Evolutionary conservation across 2,113 vertebrate species (phyloP), one percentile per base, ranked within the genome.

Genomic region (Callopanchax toddi): DNA sequence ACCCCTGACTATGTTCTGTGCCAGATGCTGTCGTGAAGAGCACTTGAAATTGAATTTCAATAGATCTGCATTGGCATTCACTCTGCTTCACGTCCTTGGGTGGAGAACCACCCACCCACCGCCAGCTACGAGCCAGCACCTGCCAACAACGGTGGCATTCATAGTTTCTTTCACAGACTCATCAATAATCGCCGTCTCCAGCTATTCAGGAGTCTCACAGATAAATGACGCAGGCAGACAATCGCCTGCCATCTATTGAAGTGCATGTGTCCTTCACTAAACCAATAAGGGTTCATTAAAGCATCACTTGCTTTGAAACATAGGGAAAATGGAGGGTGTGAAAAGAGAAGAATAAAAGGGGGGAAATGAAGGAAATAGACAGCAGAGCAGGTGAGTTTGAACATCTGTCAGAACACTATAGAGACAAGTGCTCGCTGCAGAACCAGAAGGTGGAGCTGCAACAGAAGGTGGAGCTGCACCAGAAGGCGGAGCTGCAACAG

Each of bases 1-100:
- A 82, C 63, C 74, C 29, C 53, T 67, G 73, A 80, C 77, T 78
- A 67, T 48, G 73, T 65, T 84, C 69, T 17, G 49, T 85, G 85
- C 69, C 83, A 86, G 71, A 81, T 76, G 76, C 78, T 67, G 82
- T 83, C 59, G 63, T 40, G 3, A 60, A 81, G 74, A 76, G 71
- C 73, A 77, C 82, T 87, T 71, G 53, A 86, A 78, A 85, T 74
- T 81, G 78, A 83, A 88, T 90, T 87, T 86, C 83, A 89, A 81
- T 82, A 76, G 78, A 77, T 84, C 65, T 80, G 67, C 81, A 83
- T 78, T 82, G 87, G 87, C 75, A 83, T 85, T 83, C 74, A 76
- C 49, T 78, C 26, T 26, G 80, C 82, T 72, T 10, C 49, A 51
- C 60, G 81, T 88, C 89, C 86, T 89, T 88, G 84, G 74, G 63